Percentiles rank a stretch among this genome's conserved stretches.
Conservation (phyloP, 2,797 vertebrate species). For the Leptoclinus maculatus region DNA sequence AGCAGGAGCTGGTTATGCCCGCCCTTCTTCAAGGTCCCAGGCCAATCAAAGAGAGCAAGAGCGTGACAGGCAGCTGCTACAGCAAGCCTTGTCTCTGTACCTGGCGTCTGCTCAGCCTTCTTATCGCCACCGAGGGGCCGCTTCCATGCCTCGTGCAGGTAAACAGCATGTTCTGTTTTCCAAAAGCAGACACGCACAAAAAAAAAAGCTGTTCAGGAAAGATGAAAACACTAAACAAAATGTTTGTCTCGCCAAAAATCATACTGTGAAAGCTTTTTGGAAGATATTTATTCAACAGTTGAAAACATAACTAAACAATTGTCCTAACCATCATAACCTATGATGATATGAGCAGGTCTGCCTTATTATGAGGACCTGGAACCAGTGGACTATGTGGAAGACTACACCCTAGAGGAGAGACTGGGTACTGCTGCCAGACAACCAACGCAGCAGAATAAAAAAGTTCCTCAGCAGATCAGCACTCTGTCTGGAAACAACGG, state of each 20-base stretch:
- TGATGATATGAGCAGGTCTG: conserved; percentile 54
- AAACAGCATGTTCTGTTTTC: neutral
- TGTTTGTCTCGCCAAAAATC: neutral
- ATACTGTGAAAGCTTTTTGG: neutral
- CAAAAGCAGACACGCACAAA: neutral
- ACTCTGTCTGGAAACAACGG: conserved; percentile 72
- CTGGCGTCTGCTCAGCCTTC: conserved; percentile 81
- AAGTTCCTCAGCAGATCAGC: conserved; percentile 74
- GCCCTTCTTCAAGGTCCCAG: conserved; percentile 72
- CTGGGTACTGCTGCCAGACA: conserved; percentile 60
- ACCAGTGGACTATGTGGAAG: conserved; percentile 83
- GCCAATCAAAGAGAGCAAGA: conserved; percentile 76
- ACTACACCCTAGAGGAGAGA: conserved; percentile 79
- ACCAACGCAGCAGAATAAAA: conserved; percentile 63
- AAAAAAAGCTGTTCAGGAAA: neutral
- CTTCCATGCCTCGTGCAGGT: conserved; percentile 77
- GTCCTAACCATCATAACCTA: neutral
- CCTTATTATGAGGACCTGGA: conserved; percentile 83
- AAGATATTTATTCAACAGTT: neutral
- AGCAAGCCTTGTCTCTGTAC: conserved; percentile 88
- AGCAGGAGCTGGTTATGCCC: conserved; percentile 72
- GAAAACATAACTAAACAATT: neutral
- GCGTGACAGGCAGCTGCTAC: conserved; percentile 86
- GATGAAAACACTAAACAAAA: neutral
- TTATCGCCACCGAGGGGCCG: conserved; percentile 79